Evolutionary conservation across 2,888 invertebrate species (phyloP), one percentile per base, ranked within the genome.

Genomic region (Drosophila sordidula): DNA sequence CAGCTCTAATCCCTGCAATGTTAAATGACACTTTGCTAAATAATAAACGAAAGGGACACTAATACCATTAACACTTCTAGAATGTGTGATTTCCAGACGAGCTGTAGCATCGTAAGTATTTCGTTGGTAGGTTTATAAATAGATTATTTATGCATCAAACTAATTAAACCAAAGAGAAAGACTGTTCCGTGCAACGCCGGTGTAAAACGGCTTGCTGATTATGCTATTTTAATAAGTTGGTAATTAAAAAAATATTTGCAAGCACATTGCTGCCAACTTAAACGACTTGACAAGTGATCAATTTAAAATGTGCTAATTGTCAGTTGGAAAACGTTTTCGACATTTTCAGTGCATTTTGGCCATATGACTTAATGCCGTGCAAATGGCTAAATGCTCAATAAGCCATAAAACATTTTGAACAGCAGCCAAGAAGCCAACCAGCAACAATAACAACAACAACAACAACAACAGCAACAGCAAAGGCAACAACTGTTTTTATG

Each of bases 361-460:
- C 72, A 63, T 46, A 46, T 67, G 69, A 57, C 64, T 71, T 76
- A 78, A 80, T 80, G 69, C 64, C 69, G 77, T 75, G 77, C 79
- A 69, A 80, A 83, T 77, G 75, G 69, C 71, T 59, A 71, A 69
- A 73, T 71, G 61, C 59, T 49, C 69, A 68, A 75, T 75, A 69
- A 62, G 51, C 75, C 68, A 69, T 75, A 75, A 75, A 72, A 54
- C 59, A 57, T 38, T 50, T 75, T 25, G 44, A 71, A 64, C 75
- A 71, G 71, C 74, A 75, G 75, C 71, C 71, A 70, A 47, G 75
- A 66, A 14, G 56, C 9, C 16, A 39, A 58, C 68, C 9, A 61
- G 42, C 44, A 52, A 63, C 57, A 68, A 63, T 44, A 69, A 51
- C 65, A 69, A 57, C 50, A n/a, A n/a, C n/a, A n/a, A n/a, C n/a